These are phyloP conservation scores for Bos javanicus DNA, from an alignment of 2,113 vertebrate species.

Conservation along the genomic window DNA sequence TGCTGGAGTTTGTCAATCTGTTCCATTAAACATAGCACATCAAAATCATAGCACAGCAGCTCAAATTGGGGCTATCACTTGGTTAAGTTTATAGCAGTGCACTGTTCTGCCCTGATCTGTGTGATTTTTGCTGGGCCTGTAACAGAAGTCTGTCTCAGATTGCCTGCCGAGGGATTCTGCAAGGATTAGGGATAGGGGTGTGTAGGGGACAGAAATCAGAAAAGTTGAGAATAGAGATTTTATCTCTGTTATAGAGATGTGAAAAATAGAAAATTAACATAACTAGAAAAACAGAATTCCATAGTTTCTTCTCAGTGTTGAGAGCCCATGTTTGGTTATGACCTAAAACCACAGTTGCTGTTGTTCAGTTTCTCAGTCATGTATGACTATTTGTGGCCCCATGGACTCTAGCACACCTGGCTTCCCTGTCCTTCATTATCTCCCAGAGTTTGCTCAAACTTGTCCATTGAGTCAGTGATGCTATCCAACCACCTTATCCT, in stretches of 20 bases:
- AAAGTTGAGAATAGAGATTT: conserved; percentile 1
- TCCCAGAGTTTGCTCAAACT: neutral
- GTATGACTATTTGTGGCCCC: neutral
- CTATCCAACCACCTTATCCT: neutral
- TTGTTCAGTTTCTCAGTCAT: neutral
- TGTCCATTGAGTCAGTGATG: neutral
- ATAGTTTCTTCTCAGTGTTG: neutral
- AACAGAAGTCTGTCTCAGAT: neutral
- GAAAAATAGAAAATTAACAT: neutral
- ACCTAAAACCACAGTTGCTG: neutral
- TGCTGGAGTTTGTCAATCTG: neutral
- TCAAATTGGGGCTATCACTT: neutral
- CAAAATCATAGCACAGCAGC: neutral
- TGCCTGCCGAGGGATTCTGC: neutral
- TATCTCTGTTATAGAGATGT: neutral
- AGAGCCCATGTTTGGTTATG: neutral
- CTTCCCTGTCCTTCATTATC: neutral
- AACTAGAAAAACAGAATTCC: neutral
- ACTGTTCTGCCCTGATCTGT: neutral
- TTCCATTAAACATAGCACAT: neutral
- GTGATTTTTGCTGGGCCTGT: neutral
- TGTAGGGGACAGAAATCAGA: neutral
- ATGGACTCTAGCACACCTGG: neutral
- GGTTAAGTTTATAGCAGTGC: neutral
- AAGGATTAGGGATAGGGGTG: neutral